A percentile compares a stretch with the other conserved stretches of the same genome.
These are phyloP conservation scores for Oscheius sp. DNA, from an alignment of 2,888 invertebrate species.

Conservation along the genomic window DNA sequence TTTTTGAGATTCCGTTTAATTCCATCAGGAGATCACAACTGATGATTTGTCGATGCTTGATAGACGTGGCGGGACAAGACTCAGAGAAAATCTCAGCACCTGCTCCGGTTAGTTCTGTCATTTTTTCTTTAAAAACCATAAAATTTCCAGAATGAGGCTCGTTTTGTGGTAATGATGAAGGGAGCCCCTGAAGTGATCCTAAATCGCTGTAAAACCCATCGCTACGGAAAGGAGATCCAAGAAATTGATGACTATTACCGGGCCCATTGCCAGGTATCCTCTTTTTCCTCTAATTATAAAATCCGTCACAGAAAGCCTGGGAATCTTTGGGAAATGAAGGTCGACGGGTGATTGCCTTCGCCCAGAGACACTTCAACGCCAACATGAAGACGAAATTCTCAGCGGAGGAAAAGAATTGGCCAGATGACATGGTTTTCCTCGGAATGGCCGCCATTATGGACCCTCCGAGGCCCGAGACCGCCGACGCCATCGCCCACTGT, in stretches of 20 bases:
- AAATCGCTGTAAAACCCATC: slow-evolving; percentile 56
- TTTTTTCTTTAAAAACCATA: background rate
- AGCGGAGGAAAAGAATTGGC: slow-evolving; percentile 48
- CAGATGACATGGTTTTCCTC: slow-evolving; percentile 66
- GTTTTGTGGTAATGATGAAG: slow-evolving; percentile 69
- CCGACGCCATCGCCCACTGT: slow-evolving; percentile 69
- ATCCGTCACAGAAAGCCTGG: slow-evolving; percentile 59
- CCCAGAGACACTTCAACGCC: slow-evolving; percentile 66
- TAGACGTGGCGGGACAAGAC: slow-evolving; percentile 37
- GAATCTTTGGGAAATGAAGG: slow-evolving; percentile 70
- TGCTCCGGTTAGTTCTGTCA: slow-evolving; percentile 1
- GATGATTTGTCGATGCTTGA: slow-evolving; percentile 64
- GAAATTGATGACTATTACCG: slow-evolving; percentile 64
- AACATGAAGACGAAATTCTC: slow-evolving; percentile 51
- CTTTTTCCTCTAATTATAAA: too few relatives aligned
- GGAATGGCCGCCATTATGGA: slow-evolving; percentile 72
- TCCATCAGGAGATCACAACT: slow-evolving; percentile 69
- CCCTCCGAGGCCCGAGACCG: slow-evolving; percentile 70
- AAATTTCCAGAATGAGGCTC: slow-evolving; percentile 45
- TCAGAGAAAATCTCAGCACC: slow-evolving; percentile 32
- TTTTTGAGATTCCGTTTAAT: slow-evolving; percentile 71
- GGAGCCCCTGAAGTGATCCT: slow-evolving; percentile 71
- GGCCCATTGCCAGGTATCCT: slow-evolving; percentile 59
- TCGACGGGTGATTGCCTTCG: slow-evolving; percentile 70
- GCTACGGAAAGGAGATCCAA: slow-evolving; percentile 54